Evolutionary conservation across 2,113 vertebrate genomes (phyloP), one percentile per base, ranked within the genome.

Genomic region (Lepisosteus osseus): DNA sequence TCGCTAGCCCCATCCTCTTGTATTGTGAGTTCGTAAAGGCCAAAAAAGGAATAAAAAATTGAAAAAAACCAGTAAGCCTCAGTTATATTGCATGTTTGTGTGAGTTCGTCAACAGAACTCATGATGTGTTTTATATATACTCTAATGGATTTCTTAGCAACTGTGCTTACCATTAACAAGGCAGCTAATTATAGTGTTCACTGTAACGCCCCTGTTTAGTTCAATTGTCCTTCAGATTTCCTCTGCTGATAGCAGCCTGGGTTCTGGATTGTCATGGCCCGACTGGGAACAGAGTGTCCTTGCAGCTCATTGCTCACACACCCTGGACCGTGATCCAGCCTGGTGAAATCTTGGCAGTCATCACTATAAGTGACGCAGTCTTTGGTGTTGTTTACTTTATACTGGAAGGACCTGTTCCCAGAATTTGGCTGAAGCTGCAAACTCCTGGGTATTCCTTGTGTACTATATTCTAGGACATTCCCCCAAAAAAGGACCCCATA

Each of bases 291-390:
- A 64, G 17, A 0, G 0, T 67, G 74, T 79, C 78, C 81, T 78
- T 78, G 81, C 45, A 68, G 70, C 78, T 74, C 74, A 4, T 79
- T 79, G 72, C 81, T 85, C 75, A 74, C 54, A 78, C 70, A 73
- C 72, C 77, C 70, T 77, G 83, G 61, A 62, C 69, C 78, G 9
- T 51, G 9, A 5, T 51, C 13, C 7, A 7, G 29, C 29, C 29
- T 29, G 29, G 29, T 29, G 29, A 29, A 29, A 29, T 29, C 29
- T 29, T 29, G 29, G 29, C 29, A 29, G 64, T 74, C 54, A 41
- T 76, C 68, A 70, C 82, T 83, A 82, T 0, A 3, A 51, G 47
- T 51, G 47, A 51, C 47, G 14, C 12, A 57, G 54, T 44, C 40
- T 7, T 42, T 51, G 65, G 55, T 40, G 41, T 17, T 54, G 54